These are phyloP conservation scores for Urosaurus nigricauda DNA, from an alignment of 2,797 vertebrate species.

Conservation along the genomic window DNA sequence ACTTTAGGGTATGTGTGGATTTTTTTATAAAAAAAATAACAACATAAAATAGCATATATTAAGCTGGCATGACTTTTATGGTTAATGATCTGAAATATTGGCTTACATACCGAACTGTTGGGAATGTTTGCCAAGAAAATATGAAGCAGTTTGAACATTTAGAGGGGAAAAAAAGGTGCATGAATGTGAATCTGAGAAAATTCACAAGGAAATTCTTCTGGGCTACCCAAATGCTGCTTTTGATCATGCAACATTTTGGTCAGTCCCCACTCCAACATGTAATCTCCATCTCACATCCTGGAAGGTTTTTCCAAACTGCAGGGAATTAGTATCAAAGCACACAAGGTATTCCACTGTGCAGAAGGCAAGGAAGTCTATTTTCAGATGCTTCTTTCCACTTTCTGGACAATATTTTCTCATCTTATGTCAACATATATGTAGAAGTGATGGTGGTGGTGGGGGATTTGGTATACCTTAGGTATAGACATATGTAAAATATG, in stretches of 20 bases:
- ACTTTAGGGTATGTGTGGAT: neutral
- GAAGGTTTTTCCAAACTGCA: neutral
- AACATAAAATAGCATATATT: neutral
- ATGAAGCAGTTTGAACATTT: neutral
- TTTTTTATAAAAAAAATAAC: neutral
- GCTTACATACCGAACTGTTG: neutral
- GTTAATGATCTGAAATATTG: neutral
- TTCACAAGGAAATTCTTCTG: neutral
- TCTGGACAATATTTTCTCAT: neutral
- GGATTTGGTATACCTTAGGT: neutral
- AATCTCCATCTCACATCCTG: neutral
- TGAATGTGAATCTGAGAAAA: neutral
- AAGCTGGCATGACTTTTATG: neutral
- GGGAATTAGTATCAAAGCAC: neutral
- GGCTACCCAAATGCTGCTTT: neutral
- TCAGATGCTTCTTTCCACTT: neutral
- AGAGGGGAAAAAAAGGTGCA: too few species aligned
- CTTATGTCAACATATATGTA: neutral
- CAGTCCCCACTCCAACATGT: too few species aligned
- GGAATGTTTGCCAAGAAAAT: neutral
- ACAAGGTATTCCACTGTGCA: neutral
- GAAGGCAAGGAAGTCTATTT: neutral
- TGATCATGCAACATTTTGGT: neutral
- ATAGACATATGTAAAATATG: neutral
- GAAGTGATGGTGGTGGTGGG: neutral